A percentile compares a stretch with the other conserved stretches of the same genome.
These are phyloP conservation scores for Buathra laborator DNA, from an alignment of 2,888 invertebrate species.

Conservation along the genomic window DNA sequence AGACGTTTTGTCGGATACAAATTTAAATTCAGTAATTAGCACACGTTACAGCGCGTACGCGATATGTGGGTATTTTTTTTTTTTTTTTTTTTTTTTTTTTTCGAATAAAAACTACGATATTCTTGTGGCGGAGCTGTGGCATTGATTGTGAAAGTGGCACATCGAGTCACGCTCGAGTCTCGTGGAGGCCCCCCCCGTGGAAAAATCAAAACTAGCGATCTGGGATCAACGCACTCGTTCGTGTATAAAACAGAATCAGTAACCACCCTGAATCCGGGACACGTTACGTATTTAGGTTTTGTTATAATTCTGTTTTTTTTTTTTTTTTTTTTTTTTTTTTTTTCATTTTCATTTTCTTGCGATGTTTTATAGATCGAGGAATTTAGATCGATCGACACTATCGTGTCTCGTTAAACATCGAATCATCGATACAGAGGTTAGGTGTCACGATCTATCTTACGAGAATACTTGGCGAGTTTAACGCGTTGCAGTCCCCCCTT, in stretches of 20 bases:
- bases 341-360: not conserved
- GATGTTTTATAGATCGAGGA: not conserved
- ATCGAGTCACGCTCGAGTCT: conserved; percentile 70
- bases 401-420: not conserved
- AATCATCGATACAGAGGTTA: conserved; percentile 6
- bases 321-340: conserved; percentile 4
- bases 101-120: conserved; percentile 62
- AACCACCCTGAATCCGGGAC: conserved; percentile 1
- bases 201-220: conserved; percentile 73
- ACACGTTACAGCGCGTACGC: conserved; percentile 11
- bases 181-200: conserved; percentile 65
- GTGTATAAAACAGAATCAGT: conserved; percentile 17
- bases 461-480: conserved; percentile 9
- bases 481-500: not conserved
- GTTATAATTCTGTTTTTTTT: conserved; percentile 38
- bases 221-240: conserved; percentile 68
- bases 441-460: conserved; percentile 8
- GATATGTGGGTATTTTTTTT: conserved; percentile 18
- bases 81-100: conserved; percentile 43
- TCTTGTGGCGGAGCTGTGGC: conserved; percentile 63
- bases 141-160: conserved; percentile 74
- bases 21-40: conserved; percentile 60
- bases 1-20: conserved; percentile 19
- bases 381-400: not conserved
- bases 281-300: conserved; percentile 28